These are phyloP conservation scores for Ptychochromis oligacanthus DNA, from an alignment of 2,113 vertebrate species.

Conservation along the genomic window DNA sequence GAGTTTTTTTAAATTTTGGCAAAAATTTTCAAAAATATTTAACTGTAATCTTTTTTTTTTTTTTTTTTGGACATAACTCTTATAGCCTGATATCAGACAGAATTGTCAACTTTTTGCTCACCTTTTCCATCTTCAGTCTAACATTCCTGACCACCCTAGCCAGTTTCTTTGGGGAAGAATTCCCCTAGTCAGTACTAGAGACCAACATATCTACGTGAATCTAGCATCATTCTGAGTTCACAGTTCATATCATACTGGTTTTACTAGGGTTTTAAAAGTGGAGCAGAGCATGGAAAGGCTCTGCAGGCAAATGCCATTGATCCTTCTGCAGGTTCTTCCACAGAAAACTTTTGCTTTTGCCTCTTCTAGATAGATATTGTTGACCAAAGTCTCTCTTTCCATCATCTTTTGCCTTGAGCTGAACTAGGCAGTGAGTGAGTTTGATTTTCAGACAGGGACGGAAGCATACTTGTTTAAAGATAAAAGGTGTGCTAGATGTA, in stretches of 20 bases:
- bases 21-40: too few species aligned
- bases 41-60: too few species aligned
- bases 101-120: too few species aligned
- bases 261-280: too few species aligned
- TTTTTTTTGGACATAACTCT: neutral
- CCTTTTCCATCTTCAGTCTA: neutral
- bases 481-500: neutral
- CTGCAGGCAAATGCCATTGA: neutral
- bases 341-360: neutral
- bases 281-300: neutral
- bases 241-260: neutral
- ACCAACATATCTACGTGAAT: neutral
- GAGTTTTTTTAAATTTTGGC: too few species aligned
- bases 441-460: rapidly evolving
- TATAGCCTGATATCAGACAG: too few species aligned
- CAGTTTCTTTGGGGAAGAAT: neutral
- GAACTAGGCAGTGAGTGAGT: rapidly evolving
- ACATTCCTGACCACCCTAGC: neutral
- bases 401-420: neutral
- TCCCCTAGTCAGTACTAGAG: neutral
- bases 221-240: neutral
- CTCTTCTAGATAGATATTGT: neutral
- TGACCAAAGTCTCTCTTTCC: neutral
- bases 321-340: neutral
- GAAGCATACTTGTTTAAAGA: too few species aligned